Percentiles rank a stretch among this genome's conserved stretches.
phyloP scores from a whole-genome alignment of 2,797 vertebrate genomes.

The Neoniphon sammara region DNA sequence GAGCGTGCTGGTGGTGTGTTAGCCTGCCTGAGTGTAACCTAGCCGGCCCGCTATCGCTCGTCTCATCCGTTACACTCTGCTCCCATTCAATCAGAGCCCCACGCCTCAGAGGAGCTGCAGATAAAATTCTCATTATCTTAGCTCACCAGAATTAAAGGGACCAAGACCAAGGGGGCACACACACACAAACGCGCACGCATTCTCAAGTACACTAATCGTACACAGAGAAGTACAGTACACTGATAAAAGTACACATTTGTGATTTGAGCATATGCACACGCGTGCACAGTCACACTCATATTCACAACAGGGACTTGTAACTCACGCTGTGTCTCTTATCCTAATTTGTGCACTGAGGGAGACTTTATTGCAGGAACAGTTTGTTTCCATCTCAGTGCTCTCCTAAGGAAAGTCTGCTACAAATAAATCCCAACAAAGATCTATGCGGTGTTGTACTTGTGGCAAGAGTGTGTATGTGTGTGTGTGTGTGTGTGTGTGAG shows the following conservation, averaged over 20 bases:
- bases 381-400: conserved; percentile 60
- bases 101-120: conserved; percentile 77
- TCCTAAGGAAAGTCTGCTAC: conserved; percentile 56
- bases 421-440: conserved; percentile 61
- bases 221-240: conserved; percentile 51
- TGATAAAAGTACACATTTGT: conserved; percentile 6
- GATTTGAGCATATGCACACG: conserved; percentile 1
- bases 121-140: conserved; percentile 86
- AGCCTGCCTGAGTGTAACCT: conserved; percentile 67
- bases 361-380: conserved; percentile 54
- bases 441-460: conserved; percentile 46
- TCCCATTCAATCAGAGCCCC: conserved; percentile 83
- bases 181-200: conserved; percentile 18
- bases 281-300: conserved; percentile 21
- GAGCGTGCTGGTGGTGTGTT: conserved; percentile 44
- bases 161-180: conserved; percentile 53
- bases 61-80: conserved; percentile 84
- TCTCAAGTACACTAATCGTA: conserved; percentile 35
- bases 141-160: conserved; percentile 81
- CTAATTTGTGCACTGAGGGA: conserved; percentile 65
- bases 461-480: conserved; percentile 47
- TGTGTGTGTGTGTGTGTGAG: conserved; percentile 26
- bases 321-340: conserved; percentile 57
- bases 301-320: conserved; percentile 35
- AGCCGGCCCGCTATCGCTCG: conserved; percentile 69